These are phyloP conservation scores for Gymnocheta viridis DNA, from an alignment of 2,888 invertebrate genomes.

Conservation along the genomic window DNA sequence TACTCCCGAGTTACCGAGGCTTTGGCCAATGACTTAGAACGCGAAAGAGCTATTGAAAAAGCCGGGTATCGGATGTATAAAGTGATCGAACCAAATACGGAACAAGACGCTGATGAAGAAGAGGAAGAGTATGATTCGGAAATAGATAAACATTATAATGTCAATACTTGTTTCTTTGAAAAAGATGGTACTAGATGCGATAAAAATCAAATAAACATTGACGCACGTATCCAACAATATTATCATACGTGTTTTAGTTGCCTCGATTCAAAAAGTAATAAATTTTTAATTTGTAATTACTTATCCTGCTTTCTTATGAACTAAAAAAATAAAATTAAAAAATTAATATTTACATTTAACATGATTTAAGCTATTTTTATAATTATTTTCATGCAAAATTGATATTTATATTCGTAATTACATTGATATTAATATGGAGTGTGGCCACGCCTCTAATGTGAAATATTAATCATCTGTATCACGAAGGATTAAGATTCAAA, in stretches of 20 bases:
- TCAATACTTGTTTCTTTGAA: no score
- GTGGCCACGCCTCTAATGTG: not conserved
- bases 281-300: not conserved
- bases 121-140: not conserved
- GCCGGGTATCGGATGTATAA: not conserved
- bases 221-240: no score
- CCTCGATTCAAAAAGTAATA: not conserved
- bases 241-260: conserved; percentile 8
- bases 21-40: conserved; percentile 8
- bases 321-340: no score
- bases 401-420: not conserved
- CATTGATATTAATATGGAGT: not conserved
- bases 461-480: not conserved
- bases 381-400: not conserved
- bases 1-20: not conserved
- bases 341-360: no score
- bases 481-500: not conserved
- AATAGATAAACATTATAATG: no score
- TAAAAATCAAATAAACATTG: no score
- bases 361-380: not conserved
- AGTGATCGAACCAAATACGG: conserved; percentile 1
- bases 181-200: no score
- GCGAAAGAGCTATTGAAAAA: not conserved
- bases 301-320: not conserved
- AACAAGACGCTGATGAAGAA: not conserved